A percentile compares a stretch with the other conserved stretches of the same genome.
Conservation (phyloP, 2,888 invertebrate species). For the Theodoxus fluviatilis region DNA sequence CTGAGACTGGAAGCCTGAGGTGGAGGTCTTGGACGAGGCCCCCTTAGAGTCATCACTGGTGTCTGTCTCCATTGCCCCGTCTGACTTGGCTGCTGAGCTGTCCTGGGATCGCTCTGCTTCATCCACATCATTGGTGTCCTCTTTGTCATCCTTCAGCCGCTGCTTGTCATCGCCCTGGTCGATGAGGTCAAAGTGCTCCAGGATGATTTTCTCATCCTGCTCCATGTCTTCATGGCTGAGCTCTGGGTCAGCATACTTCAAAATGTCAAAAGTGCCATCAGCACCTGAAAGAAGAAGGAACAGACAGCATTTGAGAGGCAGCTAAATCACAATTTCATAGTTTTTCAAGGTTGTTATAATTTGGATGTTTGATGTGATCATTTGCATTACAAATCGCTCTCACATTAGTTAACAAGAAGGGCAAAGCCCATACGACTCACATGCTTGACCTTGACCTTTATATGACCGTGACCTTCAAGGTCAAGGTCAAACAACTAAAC, state of each 20-base stretch:
- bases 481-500: too few relatives aligned
- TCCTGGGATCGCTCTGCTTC: conserved; percentile 69
- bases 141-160: conserved; percentile 25
- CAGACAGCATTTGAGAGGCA: neutral
- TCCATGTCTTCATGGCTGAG: conserved; percentile 80
- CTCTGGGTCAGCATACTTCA: conserved; percentile 95
- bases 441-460: too few relatives aligned
- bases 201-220: conserved; percentile 81
- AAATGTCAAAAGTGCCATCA: conserved; percentile 84
- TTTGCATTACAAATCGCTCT: too few relatives aligned
- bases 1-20: conserved; percentile 60
- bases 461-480: too few relatives aligned
- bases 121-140: conserved; percentile 24
- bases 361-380: too few relatives aligned
- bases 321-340: neutral
- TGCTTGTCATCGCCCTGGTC: conserved; percentile 33
- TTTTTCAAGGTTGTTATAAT: neutral
- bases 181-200: conserved; percentile 74
- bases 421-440: too few relatives aligned
- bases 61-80: conserved; percentile 59
- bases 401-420: too few relatives aligned
- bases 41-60: conserved; percentile 69
- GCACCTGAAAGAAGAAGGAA: conserved; percentile 39
- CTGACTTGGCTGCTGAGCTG: conserved; percentile 68
- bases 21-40: conserved; percentile 14